phyloP scores from a whole-genome alignment of 2,888 invertebrate species.

The Acanthopleura granulata region DNA sequence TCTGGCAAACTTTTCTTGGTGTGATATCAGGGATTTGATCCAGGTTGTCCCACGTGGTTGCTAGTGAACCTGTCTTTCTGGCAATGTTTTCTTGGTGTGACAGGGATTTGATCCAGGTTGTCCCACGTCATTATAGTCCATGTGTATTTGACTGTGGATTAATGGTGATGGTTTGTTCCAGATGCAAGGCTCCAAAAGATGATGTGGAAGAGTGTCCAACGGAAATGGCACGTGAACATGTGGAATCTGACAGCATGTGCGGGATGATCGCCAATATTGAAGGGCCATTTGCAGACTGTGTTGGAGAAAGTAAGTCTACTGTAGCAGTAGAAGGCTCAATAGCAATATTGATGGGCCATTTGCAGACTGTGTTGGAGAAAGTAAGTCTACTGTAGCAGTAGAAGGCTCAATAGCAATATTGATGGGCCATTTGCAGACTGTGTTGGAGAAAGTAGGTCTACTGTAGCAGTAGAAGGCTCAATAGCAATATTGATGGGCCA shows the following conservation, averaged over 20 bases:
- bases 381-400: background rate
- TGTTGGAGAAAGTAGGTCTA: constrained; percentile 9
- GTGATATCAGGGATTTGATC: too few relatives aligned
- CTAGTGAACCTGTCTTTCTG: too few relatives aligned
- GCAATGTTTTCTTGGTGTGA: too few relatives aligned
- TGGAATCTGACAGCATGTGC: background rate
- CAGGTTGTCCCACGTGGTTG: too few relatives aligned
- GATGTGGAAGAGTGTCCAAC: background rate
- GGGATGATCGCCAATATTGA: background rate
- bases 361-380: constrained; percentile 5
- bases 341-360: background rate
- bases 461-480: background rate
- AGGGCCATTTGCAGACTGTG: background rate
- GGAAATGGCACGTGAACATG: background rate
- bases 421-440: constrained; percentile 2
- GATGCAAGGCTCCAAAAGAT: background rate
- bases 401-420: background rate
- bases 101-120: too few relatives aligned
- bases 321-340: background rate
- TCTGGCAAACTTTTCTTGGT: too few relatives aligned
- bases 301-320: constrained; percentile 8
- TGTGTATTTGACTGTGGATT: too few relatives aligned
- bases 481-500: background rate
- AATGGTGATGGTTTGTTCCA: background rate
- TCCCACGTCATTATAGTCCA: too few relatives aligned